phyloP scores from a whole-genome alignment of 2,797 vertebrate species.

The Dromococcyx pavoninus region DNA sequence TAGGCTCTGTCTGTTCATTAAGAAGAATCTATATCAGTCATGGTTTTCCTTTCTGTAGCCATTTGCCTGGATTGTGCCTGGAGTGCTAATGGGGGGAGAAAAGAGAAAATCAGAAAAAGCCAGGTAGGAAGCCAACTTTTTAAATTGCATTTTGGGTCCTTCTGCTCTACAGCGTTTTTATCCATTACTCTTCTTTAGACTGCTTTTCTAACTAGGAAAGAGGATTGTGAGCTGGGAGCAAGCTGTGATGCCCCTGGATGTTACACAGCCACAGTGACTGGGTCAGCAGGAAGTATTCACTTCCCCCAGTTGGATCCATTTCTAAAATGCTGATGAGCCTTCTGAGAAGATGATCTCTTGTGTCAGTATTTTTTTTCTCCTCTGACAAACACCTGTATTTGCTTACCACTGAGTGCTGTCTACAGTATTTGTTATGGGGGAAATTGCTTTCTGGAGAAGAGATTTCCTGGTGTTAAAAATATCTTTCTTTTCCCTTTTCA shows the following conservation, averaged over 20 bases:
- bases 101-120: conserved; percentile 97
- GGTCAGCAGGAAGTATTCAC: conserved; percentile 17
- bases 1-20: neutral
- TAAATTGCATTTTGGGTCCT: neutral
- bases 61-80: conserved; percentile 88
- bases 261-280: neutral
- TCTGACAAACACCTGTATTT: conserved; percentile 43
- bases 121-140: conserved; percentile 78
- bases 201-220: neutral
- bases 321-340: conserved; percentile 50
- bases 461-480: conserved; percentile 49
- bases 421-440: conserved; percentile 16
- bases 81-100: conserved; percentile 97
- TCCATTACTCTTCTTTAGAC: neutral
- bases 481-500: neutral
- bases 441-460: conserved; percentile 52
- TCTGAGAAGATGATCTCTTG: neutral
- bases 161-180: neutral
- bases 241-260: neutral
- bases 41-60: conserved; percentile 65
- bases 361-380: neutral
- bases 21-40: neutral
- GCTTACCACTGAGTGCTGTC: neutral
- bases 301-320: neutral
- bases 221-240: neutral